These are phyloP conservation scores for Pyralis farinalis DNA, from an alignment of 2,888 invertebrate species.

Conservation along the genomic window DNA sequence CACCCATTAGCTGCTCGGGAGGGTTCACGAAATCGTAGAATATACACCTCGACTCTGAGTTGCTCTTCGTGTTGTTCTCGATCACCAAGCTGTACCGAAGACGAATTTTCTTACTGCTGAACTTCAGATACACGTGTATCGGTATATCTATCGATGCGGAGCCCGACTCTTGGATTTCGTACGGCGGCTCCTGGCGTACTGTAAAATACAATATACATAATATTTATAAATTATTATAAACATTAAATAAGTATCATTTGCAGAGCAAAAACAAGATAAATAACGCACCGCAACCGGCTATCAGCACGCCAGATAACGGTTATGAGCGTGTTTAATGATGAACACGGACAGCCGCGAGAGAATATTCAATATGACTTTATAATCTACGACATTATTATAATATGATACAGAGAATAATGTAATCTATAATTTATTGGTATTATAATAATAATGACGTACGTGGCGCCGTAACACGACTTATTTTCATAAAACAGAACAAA, in stretches of 20 bases:
- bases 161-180: constrained; percentile 75
- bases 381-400: no score
- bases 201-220: constrained; percentile 31
- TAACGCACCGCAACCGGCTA: constrained; percentile 43
- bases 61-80: constrained; percentile 58
- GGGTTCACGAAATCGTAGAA: constrained; percentile 71
- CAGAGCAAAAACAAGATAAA: constrained; percentile 20
- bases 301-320: constrained; percentile 50
- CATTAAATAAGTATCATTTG: constrained; percentile 22
- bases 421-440: no score
- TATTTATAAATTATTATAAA: constrained; percentile 20
- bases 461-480: no score
- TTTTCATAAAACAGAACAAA: background rate
- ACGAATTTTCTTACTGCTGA: constrained; percentile 63
- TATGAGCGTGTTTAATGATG: constrained; percentile 41
- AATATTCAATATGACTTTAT: background rate
- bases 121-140: constrained; percentile 72
- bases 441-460: background rate
- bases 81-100: constrained; percentile 65
- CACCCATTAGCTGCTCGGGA: constrained; percentile 52
- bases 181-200: constrained; percentile 76
- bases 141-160: constrained; percentile 71
- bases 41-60: constrained; percentile 58
- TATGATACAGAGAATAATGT: no score
- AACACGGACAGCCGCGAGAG: constrained; percentile 15